Evolutionary conservation across 1,140 invertebrate genomes (phyloP), one percentile per base, ranked within the genome.

Genomic region (Bradysia coprophila): DNA sequence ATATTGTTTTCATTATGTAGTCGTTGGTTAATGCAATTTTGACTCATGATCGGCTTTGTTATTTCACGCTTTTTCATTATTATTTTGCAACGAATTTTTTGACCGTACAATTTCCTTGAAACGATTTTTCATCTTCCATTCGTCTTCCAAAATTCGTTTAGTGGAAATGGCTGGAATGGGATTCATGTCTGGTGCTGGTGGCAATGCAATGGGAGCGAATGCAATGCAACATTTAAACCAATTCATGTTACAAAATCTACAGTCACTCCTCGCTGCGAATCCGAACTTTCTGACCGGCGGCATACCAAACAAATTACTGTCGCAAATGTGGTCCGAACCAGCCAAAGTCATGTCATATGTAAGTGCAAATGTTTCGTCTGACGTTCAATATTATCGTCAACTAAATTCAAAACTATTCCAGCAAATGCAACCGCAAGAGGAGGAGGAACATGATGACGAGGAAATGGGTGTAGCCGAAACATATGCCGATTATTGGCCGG

Each of bases 391-490:
- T 16, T 13, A 19, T 45, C 46, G n/a, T 46, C 23, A 24, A 10
- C 38, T 22, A 24, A 20, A 11, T 11, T 6, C 6, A 21, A 20
- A 21, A 40, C 22, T 9, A 21, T 44, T 43, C n/a, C 32, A 32
- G 36, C 40, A 41, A 18, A 34, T 56, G 23, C 52, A 50, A 37
- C 45, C 59, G 45, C 61, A 60, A 40, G 75, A 83, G 50, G 79
- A 83, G 49, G 87, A 91, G 51, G 86, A 90, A 52, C 84, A 76
- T 3, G 91, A 96, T 47, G 92, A 96, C 51, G 92, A 98, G 60
- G 89, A 95, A 52, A 81, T 98, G 72, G 91, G 90, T 15, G 88
- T 95, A 22, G 92, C 92, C 1, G 94, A 98, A 67, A 98, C 94
- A 1, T 98, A 97, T 59, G 79, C 89, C 18, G 91, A 97, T 54